Evolutionary conservation across 2,797 vertebrate species (phyloP).

Genomic region (Ataeniobius toweri): DNA sequence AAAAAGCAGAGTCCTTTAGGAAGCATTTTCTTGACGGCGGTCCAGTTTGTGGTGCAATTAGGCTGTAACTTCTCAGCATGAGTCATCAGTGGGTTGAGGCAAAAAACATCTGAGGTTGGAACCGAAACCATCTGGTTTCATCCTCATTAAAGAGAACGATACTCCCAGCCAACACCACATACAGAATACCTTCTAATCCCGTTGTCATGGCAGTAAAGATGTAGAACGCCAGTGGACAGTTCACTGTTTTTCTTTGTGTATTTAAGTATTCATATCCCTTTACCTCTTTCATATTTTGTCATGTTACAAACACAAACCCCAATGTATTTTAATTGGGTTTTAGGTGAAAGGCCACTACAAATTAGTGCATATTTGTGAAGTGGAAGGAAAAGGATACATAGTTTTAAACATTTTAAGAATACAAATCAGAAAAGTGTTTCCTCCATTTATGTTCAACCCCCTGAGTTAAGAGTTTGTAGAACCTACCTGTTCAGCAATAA

Average conservation of each 20-base stretch:
- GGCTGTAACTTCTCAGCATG: slow-evolving; percentile 31
- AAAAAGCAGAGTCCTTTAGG: not conserved
- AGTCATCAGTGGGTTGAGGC: slow-evolving; percentile 49
- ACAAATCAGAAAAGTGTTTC: not conserved
- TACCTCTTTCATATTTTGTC: not conserved
- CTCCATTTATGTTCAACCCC: not conserved
- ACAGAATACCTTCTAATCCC: not conserved
- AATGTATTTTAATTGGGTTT: not conserved
- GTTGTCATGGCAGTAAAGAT: slow-evolving; percentile 47
- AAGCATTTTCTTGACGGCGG: not conserved
- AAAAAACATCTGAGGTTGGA: slow-evolving; percentile 26
- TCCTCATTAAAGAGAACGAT: slow-evolving; percentile 30
- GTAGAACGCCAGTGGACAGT: not conserved
- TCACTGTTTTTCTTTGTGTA: not conserved
- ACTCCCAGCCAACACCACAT: slow-evolving; percentile 1
- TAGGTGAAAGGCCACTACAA: not conserved
- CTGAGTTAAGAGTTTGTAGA: not conserved
- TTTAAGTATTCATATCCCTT: too few relatives aligned
- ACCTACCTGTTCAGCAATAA: too few relatives aligned
- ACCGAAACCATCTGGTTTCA: slow-evolving; percentile 44
- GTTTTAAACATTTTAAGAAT: not conserved
- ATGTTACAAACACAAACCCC: not conserved
- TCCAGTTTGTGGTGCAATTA: slow-evolving; percentile 3
- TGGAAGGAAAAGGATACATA: not conserved
- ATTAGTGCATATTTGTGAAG: not conserved